Evolutionary conservation across 2,797 vertebrate species (phyloP).

Genomic region (Spinus pinus): DNA sequence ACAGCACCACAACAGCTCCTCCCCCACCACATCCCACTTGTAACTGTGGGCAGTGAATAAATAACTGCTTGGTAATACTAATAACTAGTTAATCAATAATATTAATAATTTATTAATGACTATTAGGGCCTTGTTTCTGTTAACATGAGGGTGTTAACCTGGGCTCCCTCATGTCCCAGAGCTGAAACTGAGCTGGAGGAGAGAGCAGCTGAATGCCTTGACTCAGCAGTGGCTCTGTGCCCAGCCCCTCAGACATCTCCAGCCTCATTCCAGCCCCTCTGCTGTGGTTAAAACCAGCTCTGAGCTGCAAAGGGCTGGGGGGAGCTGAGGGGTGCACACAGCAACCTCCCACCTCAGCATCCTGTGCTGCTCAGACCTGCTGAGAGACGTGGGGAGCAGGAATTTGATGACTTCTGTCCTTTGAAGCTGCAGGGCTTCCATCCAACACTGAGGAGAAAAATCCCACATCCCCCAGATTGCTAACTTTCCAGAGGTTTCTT

Average conservation of each 20-base stretch:
- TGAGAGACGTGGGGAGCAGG: not conserved
- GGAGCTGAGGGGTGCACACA: not conserved
- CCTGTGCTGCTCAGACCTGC: conserved; percentile 18
- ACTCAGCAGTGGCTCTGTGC: conserved; percentile 55
- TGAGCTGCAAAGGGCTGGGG: not conserved
- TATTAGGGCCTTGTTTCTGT: not conserved
- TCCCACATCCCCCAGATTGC: not conserved
- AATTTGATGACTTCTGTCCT: conserved; percentile 16
- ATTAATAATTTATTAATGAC: not conserved
- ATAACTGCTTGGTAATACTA: not conserved
- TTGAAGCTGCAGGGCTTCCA: not conserved
- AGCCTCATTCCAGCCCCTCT: not conserved
- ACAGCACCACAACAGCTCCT: not conserved
- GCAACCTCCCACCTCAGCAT: not conserved
- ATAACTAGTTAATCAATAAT: not conserved
- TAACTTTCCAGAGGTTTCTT: not conserved
- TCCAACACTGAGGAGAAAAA: not conserved
- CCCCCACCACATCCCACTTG: not conserved
- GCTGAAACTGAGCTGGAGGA: not conserved
- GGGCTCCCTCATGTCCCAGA: not conserved
- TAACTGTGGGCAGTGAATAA: not conserved
- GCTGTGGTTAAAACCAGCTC: not conserved
- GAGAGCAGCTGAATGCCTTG: conserved; percentile 23
- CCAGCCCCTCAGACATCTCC: not conserved
- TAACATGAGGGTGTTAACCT: not conserved